Evolutionary conservation across 2,113 vertebrate genomes (phyloP).

Genomic region (Chlamydotis undulata): DNA sequence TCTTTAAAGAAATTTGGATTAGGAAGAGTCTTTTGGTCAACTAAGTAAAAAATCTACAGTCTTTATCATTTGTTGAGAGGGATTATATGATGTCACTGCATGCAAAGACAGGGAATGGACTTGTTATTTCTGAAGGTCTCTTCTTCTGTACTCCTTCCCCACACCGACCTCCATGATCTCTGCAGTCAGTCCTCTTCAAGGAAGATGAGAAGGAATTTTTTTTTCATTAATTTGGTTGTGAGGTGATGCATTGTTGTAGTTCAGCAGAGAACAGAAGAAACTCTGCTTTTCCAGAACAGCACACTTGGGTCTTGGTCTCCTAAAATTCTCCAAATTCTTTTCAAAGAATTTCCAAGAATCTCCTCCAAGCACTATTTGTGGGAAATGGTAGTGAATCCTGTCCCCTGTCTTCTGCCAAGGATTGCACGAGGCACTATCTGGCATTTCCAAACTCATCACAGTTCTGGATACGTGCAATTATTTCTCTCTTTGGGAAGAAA

Average conservation of each 20-base stretch:
- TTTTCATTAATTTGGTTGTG: not conserved
- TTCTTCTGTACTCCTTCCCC: not conserved
- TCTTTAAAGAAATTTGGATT: not conserved
- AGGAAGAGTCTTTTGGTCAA: not conserved
- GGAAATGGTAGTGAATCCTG: not conserved
- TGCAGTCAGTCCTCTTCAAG: not conserved
- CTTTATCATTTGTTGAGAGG: not conserved
- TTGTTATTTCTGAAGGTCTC: not conserved
- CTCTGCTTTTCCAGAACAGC: not conserved
- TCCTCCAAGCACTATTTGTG: not conserved
- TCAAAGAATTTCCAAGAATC: not conserved
- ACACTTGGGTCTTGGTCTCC: not conserved
- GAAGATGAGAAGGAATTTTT: not conserved
- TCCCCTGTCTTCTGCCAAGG: not conserved
- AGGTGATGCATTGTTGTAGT: not conserved
- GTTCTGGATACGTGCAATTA: accelerated
- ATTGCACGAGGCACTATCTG: not conserved
- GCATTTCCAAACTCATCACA: not conserved
- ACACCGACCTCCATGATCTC: not conserved
- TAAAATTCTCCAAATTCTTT: not conserved
- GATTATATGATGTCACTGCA: not conserved
- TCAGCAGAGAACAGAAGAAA: not conserved
- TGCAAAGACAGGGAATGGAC: not conserved
- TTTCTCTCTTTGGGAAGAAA: not conserved
- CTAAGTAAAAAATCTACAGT: not conserved